phyloP scores from a whole-genome alignment of 64 coral and sea anemone species.

The Astreopora myriophthalma region DNA sequence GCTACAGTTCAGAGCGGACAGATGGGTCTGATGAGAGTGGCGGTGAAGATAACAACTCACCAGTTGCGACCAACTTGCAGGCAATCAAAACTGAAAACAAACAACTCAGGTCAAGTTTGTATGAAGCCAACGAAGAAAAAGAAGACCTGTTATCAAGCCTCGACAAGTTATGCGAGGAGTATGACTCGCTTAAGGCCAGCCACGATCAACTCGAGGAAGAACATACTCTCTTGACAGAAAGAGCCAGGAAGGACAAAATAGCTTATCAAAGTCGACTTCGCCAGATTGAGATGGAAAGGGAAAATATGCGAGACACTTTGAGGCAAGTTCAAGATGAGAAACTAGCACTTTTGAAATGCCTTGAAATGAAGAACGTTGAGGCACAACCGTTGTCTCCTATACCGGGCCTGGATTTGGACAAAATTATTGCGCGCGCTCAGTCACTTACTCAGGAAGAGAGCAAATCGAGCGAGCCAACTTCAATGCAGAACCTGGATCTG shows the following conservation, averaged over 20 bases:
- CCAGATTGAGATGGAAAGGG: conserved; percentile 67
- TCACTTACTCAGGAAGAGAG: conserved; percentile 22
- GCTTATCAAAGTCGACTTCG: conserved; percentile 52
- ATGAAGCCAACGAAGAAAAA: conserved; percentile 56
- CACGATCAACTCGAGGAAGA: conserved; percentile 68
- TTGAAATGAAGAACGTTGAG: conserved; percentile 68
- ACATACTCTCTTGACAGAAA: conserved; percentile 3
- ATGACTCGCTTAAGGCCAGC: conserved; percentile 30
- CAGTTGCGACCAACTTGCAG: background rate
- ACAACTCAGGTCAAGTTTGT: conserved; percentile 36
- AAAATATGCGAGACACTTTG: conserved; percentile 59
- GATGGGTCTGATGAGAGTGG: conserved; percentile 54
- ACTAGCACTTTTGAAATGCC: conserved; percentile 78
- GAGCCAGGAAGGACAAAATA: conserved; percentile 59
- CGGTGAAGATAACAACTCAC: background rate
- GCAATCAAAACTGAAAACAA: conserved; percentile 48
- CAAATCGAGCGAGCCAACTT: conserved; percentile 18
- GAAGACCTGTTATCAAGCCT: conserved; percentile 40
- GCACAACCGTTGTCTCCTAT: conserved; percentile 12
- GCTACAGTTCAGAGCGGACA: conserved; percentile 21
- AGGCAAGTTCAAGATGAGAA: conserved; percentile 80
- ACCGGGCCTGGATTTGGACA: conserved; percentile 35
- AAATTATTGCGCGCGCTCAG: conserved; percentile 29
- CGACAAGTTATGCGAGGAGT: conserved; percentile 56
- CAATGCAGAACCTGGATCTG: conserved; percentile 9